Percentiles rank a stretch among this genome's conserved stretches.
Evolutionary conservation across 2,113 vertebrate genomes (phyloP).

Genomic region (Theristicus caerulescens): DNA sequence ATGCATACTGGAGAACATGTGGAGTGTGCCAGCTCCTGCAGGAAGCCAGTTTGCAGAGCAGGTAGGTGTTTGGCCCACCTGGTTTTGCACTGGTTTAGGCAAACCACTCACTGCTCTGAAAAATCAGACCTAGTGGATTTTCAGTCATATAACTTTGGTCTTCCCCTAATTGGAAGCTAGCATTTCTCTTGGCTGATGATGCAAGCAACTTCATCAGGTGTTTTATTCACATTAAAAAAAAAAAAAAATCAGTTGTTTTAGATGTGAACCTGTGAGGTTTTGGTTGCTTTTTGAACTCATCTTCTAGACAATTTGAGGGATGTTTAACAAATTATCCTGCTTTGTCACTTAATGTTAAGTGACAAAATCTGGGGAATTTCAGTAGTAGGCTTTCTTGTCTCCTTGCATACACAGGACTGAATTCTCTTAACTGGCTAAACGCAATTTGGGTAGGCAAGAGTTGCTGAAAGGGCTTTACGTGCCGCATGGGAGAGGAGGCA

Average conservation of each 20-base stretch:
- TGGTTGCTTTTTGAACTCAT: background rate
- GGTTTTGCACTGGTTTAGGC: background rate
- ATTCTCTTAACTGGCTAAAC: background rate
- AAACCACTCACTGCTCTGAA: background rate
- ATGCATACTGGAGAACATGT: background rate
- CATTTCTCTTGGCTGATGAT: background rate
- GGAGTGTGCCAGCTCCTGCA: background rate
- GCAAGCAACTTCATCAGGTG: background rate
- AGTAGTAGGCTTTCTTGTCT: background rate
- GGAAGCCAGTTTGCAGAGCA: background rate
- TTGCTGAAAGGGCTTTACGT: background rate
- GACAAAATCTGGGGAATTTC: background rate
- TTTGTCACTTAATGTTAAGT: background rate
- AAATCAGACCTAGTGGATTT: background rate
- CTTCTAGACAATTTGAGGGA: background rate
- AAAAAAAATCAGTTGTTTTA: background rate
- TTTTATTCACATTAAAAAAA: background rate
- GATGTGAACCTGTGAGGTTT: background rate
- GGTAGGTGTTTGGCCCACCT: background rate
- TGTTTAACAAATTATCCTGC: background rate
- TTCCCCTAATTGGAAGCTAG: background rate
- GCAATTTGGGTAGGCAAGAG: background rate
- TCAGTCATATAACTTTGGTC: background rate
- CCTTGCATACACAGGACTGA: background rate
- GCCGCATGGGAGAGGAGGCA: background rate